Conservation (phyloP, 2,797 vertebrate genomes). For the Tachyglossus aculeatus region DNA sequence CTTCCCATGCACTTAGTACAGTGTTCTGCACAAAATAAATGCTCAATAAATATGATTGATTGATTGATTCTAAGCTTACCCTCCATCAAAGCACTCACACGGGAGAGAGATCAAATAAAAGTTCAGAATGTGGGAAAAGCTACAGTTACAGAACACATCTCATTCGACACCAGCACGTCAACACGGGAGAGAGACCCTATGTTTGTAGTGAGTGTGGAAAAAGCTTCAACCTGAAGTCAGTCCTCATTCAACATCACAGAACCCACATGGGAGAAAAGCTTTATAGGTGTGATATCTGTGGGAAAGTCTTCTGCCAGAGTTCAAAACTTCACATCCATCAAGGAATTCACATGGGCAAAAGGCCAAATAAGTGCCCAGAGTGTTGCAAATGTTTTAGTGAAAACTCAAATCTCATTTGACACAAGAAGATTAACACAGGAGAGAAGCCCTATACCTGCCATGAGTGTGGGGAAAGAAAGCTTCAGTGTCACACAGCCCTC, state of each 20-base stretch:
- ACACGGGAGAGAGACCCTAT: neutral
- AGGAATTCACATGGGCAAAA: slow-evolving; percentile 58
- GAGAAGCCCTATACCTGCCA: neutral
- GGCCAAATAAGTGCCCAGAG: neutral
- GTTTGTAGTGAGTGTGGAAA: slow-evolving; percentile 1
- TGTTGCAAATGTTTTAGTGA: no score
- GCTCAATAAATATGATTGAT: no score
- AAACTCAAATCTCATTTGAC: neutral
- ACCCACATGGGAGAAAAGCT: slow-evolving; percentile 54
- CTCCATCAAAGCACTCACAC: no score
- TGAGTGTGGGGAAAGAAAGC: neutral
- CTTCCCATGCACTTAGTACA: no score
- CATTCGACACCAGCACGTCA: neutral
- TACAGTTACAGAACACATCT: neutral
- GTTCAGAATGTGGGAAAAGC: neutral
- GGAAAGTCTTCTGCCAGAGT: no score
- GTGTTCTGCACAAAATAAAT: no score
- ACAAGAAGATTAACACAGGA: neutral
- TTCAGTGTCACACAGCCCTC: neutral
- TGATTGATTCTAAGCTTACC: no score
- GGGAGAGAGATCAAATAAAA: no score
- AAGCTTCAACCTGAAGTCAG: slow-evolving; percentile 46
- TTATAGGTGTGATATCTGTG: slow-evolving; percentile 58
- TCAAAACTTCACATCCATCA: slow-evolving; percentile 56
- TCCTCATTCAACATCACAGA: slow-evolving; percentile 57